Evolutionary conservation across 2,113 vertebrate species (phyloP).

Genomic region (Chrysemys picta): DNA sequence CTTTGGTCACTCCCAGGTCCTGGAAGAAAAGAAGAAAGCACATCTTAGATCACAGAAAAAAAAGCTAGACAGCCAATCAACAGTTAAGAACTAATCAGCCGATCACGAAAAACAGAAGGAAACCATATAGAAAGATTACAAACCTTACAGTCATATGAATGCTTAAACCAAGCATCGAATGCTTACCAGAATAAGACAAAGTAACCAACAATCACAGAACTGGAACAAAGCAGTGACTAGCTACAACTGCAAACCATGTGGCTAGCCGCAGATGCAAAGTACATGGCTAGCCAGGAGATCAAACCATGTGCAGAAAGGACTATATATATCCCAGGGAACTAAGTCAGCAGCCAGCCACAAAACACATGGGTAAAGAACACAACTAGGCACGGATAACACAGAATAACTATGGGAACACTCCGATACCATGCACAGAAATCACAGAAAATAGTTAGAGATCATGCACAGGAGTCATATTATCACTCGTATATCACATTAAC

Average conservation of each 20-base stretch:
- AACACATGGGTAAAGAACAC: conserved; percentile 21
- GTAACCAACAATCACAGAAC: not conserved
- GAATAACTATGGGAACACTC: not conserved
- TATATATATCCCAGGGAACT: not conserved
- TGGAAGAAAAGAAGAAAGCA: conserved; percentile 70
- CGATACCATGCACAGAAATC: not conserved
- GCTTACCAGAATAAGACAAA: not conserved
- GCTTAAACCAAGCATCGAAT: not conserved
- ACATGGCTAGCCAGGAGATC: not conserved
- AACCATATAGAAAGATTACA: not conserved
- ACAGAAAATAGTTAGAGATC: not conserved
- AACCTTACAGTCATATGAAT: not conserved
- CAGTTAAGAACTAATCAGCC: not conserved
- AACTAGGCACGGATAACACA: not conserved
- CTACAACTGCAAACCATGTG: not conserved
- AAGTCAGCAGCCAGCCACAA: not conserved
- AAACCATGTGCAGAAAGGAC: not conserved
- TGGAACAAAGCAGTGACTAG: not conserved
- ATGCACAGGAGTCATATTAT: not conserved
- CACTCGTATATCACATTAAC: not conserved
- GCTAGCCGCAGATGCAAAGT: not conserved
- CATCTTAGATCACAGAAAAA: not conserved
- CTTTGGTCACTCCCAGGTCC: conserved; percentile 97
- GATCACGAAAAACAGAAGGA: not conserved
- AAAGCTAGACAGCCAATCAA: not conserved